Percentiles rank a stretch among this genome's conserved stretches.
Evolutionary conservation across 2,888 invertebrate species (phyloP).

Genomic region (Acanthoscelides obtectus): DNA sequence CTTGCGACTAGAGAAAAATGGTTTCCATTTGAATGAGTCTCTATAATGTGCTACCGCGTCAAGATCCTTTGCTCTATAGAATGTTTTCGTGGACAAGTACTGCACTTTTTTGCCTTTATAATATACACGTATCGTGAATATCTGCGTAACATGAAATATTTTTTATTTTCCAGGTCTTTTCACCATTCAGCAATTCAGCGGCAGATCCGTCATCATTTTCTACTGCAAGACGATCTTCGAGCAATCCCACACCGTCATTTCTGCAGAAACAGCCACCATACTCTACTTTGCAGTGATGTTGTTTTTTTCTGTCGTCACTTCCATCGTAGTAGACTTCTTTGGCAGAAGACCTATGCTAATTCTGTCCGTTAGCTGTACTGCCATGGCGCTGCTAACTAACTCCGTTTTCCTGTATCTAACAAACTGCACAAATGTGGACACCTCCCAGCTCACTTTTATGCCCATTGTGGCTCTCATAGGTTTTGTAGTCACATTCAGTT

Average conservation of each 20-base stretch:
- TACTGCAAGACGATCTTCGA: conserved; percentile 54
- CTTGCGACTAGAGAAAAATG: no score
- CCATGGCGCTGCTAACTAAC: conserved; percentile 43
- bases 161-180: conserved; percentile 53
- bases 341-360: conserved; percentile 54
- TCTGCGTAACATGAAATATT: no score
- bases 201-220: conserved; percentile 58
- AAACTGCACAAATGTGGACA: conserved; percentile 40
- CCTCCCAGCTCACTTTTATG: conserved; percentile 36
- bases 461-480: conserved; percentile 46
- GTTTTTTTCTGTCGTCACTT: conserved; percentile 53
- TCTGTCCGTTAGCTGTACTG: conserved; percentile 48
- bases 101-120: no score
- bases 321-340: conserved; percentile 54
- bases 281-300: conserved; percentile 52
- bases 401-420: conserved; percentile 48
- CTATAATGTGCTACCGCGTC: no score
- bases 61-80: no score
- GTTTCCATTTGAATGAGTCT: no score
- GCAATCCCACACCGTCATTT: conserved; percentile 43
- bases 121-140: no score
- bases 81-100: no score
- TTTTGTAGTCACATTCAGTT: conserved; percentile 49
- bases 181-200: conserved; percentile 54
- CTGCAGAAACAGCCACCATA: conserved; percentile 39